Evolutionary conservation across 53 echinoderm and acorn worm species (phyloP).

Genomic region (Temnopleurus reevesii): DNA sequence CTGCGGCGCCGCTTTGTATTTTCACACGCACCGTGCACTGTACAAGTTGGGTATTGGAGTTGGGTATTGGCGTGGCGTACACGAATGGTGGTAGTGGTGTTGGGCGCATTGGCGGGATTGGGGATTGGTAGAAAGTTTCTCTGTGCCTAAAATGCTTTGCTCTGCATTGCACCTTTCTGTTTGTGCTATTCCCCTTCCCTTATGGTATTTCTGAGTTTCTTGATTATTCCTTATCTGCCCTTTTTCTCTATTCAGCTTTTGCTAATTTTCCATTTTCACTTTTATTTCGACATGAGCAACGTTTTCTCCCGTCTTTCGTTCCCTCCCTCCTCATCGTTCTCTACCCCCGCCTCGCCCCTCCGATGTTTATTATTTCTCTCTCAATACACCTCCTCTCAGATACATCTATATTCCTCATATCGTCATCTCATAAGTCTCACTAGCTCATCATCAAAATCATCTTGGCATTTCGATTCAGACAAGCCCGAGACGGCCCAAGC

Average conservation of each 20-base stretch:
- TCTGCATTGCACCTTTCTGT: not conserved
- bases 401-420: too few relatives aligned
- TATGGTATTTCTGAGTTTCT: too few relatives aligned
- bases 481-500: constrained; percentile 4
- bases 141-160: not conserved
- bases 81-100: not conserved
- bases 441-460: not conserved
- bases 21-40: not conserved
- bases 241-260: not conserved
- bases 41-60: not conserved
- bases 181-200: too few relatives aligned
- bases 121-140: not conserved
- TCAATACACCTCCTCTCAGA: not conserved
- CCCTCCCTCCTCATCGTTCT: not conserved
- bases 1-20: not conserved
- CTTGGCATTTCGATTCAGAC: constrained; percentile 15
- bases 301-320: not conserved
- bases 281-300: not conserved
- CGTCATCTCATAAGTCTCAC: too few relatives aligned
- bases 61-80: not conserved
- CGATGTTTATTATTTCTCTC: not conserved
- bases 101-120: not conserved
- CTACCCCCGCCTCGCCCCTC: not conserved
- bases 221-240: too few relatives aligned
- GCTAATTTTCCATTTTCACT: not conserved